Evolutionary conservation across 1,140 invertebrate species (phyloP), one percentile per base, ranked within the genome.

Genomic region (Panulirus ornatus): DNA sequence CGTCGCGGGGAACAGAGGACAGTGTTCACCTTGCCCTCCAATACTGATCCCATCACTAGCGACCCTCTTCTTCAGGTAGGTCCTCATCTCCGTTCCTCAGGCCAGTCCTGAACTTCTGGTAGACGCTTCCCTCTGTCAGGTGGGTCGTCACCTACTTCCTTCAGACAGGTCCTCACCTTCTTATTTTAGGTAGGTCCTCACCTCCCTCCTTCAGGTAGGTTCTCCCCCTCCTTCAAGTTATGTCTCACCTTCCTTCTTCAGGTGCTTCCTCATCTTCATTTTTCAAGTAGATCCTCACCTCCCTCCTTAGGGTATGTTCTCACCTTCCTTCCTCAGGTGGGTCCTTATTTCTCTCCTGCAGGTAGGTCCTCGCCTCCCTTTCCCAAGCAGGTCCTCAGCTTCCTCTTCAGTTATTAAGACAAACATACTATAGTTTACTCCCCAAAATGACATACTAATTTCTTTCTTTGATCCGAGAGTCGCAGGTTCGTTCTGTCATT

Each of bases 1-100:
- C 42, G 71, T 0, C 73, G 81, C 22, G 73, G 44, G 14, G 78
- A 58, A 19, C 85, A 40, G n/a, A 78, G 73, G 75, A 78, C 73
- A 8, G 75, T 66, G n/a, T 79, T 76, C 40, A 86, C 75, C 38
- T 40, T 79, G 27, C 51, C 85, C 27, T 66, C 85, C 40, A 47
- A 42, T n/a, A 38, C 51, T 51, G 54, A 78, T 19, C 8, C 71
- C 89, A 11, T 38, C 42, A 42, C 44, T 47, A 16, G 51, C 73
- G 40, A 47, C 44, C 47, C 82, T 38, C 51, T 78, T n/a, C 9
- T 34, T 38, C 83, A 85, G 63, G 70, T 71, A 27, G 40, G 40
- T n/a, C 11, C 19, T 78, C 84, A 9, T 54, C 30, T 38, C 22
- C 66, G 42, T 66, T n/a, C 40, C 44, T 11, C n/a, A 19, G 66